These are phyloP conservation scores for Monoplex corrugatus DNA, from an alignment of 2,888 invertebrate genomes.

Conservation along the genomic window DNA sequence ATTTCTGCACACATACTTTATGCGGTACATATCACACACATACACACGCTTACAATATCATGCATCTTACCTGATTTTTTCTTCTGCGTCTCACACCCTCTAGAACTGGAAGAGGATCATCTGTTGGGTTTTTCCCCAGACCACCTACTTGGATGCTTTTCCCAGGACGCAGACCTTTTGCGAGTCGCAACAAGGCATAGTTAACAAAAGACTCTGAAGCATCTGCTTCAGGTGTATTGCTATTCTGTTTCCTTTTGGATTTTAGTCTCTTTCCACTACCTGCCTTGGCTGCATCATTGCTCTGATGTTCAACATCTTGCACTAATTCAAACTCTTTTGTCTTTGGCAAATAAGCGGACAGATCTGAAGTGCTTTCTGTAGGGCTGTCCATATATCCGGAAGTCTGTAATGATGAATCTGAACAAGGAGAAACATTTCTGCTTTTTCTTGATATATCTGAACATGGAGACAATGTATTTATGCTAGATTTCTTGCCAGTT, in stretches of 20 bases:
- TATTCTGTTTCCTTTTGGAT: background rate
- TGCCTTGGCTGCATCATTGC: background rate
- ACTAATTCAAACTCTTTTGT: background rate
- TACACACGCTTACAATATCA: no score
- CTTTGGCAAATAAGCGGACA: no score
- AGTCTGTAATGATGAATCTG: background rate
- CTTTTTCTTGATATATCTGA: background rate
- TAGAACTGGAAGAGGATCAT: constrained; percentile 42
- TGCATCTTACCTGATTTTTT: background rate
- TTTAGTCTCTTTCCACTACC: background rate
- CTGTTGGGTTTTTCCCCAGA: constrained; percentile 46
- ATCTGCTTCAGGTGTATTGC: background rate
- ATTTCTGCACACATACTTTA: no score
- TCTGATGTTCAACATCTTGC: background rate
- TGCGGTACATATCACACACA: no score
- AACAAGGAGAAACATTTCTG: background rate
- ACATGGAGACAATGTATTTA: background rate
- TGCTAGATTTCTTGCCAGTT: background rate
- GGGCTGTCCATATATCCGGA: background rate
- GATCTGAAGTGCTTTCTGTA: background rate
- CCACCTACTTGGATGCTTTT: constrained; percentile 39
- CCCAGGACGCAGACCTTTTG: constrained; percentile 45
- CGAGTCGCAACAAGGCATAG: constrained; percentile 37
- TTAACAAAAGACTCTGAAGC: background rate
- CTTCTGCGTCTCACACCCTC: background rate